Evolutionary conservation across 2,888 invertebrate genomes (phyloP).

Genomic region (Leptopilina drosophilae): DNA sequence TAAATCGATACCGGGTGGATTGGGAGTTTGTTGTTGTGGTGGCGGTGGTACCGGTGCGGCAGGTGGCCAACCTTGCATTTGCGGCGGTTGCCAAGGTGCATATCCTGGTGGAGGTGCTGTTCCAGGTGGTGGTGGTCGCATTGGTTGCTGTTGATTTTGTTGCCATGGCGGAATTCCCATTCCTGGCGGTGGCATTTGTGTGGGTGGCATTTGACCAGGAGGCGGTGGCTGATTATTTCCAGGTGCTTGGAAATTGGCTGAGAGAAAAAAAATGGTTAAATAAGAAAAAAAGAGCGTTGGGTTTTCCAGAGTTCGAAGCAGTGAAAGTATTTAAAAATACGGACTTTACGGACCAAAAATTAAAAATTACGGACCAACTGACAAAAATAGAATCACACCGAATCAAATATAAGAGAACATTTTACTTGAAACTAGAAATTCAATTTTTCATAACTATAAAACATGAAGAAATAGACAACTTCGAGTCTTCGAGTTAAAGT

Average conservation of each 20-base stretch:
- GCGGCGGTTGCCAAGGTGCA: constrained; percentile 60
- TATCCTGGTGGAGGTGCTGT: constrained; percentile 72
- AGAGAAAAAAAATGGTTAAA: neutral
- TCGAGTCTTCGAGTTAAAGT: too few relatives aligned
- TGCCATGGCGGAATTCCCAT: constrained; percentile 76
- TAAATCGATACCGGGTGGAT: constrained; percentile 79
- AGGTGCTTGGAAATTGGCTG: constrained; percentile 36
- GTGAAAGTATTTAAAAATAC: too few relatives aligned
- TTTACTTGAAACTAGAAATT: too few relatives aligned
- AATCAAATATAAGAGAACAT: too few relatives aligned
- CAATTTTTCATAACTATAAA: too few relatives aligned
- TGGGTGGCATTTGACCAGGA: constrained; percentile 72
- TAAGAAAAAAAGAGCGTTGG: neutral
- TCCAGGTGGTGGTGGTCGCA: constrained; percentile 74
- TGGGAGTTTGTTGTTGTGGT: constrained; percentile 76
- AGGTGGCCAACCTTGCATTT: constrained; percentile 72
- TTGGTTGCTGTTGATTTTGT: constrained; percentile 65
- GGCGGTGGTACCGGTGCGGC: constrained; percentile 79
- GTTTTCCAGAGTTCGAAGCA: too few relatives aligned
- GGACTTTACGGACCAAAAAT: too few relatives aligned
- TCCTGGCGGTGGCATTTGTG: constrained; percentile 71
- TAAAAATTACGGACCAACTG: too few relatives aligned
- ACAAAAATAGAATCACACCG: too few relatives aligned
- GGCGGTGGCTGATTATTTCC: constrained; percentile 77
- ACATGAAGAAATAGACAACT: too few relatives aligned